A percentile compares a stretch with the other conserved stretches of the same genome.
Evolutionary conservation across 2,797 vertebrate species (phyloP).

Genomic region (Sylvia borin): DNA sequence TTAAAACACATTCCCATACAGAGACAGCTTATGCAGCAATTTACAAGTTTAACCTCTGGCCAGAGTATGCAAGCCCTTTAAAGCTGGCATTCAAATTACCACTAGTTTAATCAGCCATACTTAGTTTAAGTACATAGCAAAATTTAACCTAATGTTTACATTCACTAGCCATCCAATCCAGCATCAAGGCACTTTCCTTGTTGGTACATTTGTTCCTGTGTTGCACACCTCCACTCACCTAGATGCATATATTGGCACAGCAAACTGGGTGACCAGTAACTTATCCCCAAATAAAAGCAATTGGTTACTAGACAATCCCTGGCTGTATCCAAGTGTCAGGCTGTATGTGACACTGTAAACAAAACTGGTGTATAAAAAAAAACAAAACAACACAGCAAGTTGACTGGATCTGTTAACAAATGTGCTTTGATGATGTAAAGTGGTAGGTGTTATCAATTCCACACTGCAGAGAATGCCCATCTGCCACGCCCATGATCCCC

Average conservation of each 20-base stretch:
- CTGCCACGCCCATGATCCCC: rapidly evolving
- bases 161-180: constrained; percentile 43
- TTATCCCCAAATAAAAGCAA: neutral
- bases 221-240: neutral
- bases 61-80: neutral
- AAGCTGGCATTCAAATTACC: constrained; percentile 41
- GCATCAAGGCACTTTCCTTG: constrained; percentile 55
- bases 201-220: neutral
- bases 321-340: neutral
- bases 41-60: constrained; percentile 28
- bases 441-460: neutral
- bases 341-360: neutral
- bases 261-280: neutral
- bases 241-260: neutral
- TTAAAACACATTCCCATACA: constrained; percentile 41
- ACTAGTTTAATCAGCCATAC: constrained; percentile 23
- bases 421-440: constrained; percentile 15
- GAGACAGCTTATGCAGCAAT: constrained; percentile 42
- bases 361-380: neutral
- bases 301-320: neutral
- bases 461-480: neutral
- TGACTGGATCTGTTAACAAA: neutral
- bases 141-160: constrained; percentile 29
- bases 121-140: constrained; percentile 13
- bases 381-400: neutral